These are phyloP conservation scores for Rousettus madagascariensis DNA, from an alignment of 2,797 vertebrate species.

Conservation along the genomic window DNA sequence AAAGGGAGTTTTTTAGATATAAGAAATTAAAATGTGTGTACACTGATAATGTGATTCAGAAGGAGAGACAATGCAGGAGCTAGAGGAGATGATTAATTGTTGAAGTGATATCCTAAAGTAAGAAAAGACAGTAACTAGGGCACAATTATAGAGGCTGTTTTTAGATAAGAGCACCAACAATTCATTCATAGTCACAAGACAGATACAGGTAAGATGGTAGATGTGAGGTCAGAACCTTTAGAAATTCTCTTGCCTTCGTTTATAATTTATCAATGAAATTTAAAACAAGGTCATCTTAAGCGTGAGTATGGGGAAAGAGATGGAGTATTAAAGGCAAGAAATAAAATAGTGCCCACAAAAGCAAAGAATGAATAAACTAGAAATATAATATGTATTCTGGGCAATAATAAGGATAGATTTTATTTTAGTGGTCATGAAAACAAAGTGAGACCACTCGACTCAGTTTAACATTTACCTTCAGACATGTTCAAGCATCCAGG, in stretches of 20 bases:
- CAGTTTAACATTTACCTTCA: neutral
- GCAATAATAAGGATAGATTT: neutral
- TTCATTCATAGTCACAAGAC: neutral
- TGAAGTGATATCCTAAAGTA: neutral
- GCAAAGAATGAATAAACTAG: neutral
- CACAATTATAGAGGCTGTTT: neutral
- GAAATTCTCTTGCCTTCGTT: neutral
- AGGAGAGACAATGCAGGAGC: neutral
- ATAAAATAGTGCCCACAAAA: neutral
- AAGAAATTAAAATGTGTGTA: neutral
- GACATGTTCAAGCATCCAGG: neutral
- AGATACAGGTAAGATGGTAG: neutral
- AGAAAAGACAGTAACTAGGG: neutral
- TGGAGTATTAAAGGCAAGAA: neutral
- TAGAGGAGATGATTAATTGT: neutral
- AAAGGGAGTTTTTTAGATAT: neutral
- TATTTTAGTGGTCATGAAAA: neutral
- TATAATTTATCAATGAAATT: neutral
- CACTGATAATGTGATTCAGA: neutral
- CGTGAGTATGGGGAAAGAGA: neutral
- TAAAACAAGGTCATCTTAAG: neutral
- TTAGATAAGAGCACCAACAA: neutral
- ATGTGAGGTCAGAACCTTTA: neutral
- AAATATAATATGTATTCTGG: neutral
- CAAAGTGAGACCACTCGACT: neutral